Percentiles rank a stretch among this genome's conserved stretches.
These are phyloP conservation scores for Oryzias sinensis DNA, from an alignment of 2,797 vertebrate genomes.

Conservation along the genomic window DNA sequence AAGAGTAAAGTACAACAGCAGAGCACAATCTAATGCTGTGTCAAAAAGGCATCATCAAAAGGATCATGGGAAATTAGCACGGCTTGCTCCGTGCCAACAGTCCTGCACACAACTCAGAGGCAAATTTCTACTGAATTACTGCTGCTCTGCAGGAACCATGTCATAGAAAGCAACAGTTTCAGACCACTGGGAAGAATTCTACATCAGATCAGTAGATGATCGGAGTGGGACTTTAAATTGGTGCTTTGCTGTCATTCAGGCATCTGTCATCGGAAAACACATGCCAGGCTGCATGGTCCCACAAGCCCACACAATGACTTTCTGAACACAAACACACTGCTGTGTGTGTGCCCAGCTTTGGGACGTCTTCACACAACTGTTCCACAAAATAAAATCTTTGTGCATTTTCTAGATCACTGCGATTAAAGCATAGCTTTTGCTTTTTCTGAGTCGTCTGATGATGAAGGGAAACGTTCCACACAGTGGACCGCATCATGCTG, in stretches of 20 bases:
- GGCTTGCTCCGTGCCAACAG: no score
- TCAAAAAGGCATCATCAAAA: no score
- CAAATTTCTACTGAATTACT: no score
- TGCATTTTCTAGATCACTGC: constrained; percentile 10
- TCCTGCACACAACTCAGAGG: no score
- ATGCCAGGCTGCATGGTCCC: constrained; percentile 56
- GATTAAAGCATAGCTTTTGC: constrained; percentile 13
- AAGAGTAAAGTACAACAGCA: no score
- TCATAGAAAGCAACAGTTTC: no score
- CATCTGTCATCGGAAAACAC: constrained; percentile 56
- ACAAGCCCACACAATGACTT: constrained; percentile 47
- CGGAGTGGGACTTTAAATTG: constrained; percentile 34
- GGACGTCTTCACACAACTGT: constrained; percentile 15
- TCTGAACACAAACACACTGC: not conserved
- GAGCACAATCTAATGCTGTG: no score
- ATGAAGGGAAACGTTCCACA: constrained; percentile 13
- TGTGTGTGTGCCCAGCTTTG: constrained; percentile 6
- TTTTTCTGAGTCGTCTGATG: constrained; percentile 6
- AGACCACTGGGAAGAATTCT: no score
- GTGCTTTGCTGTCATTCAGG: constrained; percentile 53
- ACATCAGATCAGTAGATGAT: no score
- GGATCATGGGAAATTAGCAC: no score
- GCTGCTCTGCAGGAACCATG: no score
- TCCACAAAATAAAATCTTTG: constrained; percentile 17
- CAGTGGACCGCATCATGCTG: constrained; percentile 20